phyloP scores from a whole-genome alignment of 2,797 vertebrate genomes.

The Coregonus suidteri region DNA sequence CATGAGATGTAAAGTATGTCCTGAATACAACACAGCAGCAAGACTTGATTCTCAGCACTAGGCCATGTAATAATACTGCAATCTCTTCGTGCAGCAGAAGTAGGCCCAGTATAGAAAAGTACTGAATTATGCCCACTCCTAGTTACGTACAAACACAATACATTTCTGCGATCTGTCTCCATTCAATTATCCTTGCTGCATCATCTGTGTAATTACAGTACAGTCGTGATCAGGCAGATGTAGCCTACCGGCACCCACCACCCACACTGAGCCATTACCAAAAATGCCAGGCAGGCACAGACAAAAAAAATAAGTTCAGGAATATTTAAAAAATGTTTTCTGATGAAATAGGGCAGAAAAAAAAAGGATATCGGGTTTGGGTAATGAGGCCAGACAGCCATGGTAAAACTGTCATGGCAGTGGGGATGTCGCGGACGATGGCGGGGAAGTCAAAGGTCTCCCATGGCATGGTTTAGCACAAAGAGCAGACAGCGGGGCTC shows the following conservation, averaged over 20 bases:
- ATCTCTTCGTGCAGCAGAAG: constrained; percentile 5
- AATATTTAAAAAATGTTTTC: constrained; percentile 11
- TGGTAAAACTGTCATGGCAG: constrained; percentile 18
- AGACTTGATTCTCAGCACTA: not conserved
- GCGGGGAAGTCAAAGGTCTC: constrained; percentile 16
- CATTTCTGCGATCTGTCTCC: constrained; percentile 12
- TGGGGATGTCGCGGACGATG: not conserved
- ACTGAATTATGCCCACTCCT: constrained; percentile 22
- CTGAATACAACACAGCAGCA: not conserved
- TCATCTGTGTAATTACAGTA: constrained; percentile 31
- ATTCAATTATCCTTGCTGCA: constrained; percentile 23
- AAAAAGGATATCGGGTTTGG: constrained; percentile 17
- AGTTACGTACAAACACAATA: constrained; percentile 40
- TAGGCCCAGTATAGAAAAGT: constrained; percentile 1
- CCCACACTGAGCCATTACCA: constrained; percentile 46
- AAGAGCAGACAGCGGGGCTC: constrained; percentile 51
- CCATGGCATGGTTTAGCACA: constrained; percentile 20
- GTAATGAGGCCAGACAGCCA: constrained; percentile 31
- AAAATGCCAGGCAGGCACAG: constrained; percentile 8
- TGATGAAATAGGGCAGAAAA: constrained; percentile 41
- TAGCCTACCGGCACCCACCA: constrained; percentile 3
- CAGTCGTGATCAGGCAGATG: constrained; percentile 36
- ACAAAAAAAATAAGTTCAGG: constrained; percentile 32
- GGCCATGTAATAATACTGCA: not conserved
- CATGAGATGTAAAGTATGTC: not conserved